phyloP scores from a whole-genome alignment of 2,113 vertebrate species.

The Piaya cayana region DNA sequence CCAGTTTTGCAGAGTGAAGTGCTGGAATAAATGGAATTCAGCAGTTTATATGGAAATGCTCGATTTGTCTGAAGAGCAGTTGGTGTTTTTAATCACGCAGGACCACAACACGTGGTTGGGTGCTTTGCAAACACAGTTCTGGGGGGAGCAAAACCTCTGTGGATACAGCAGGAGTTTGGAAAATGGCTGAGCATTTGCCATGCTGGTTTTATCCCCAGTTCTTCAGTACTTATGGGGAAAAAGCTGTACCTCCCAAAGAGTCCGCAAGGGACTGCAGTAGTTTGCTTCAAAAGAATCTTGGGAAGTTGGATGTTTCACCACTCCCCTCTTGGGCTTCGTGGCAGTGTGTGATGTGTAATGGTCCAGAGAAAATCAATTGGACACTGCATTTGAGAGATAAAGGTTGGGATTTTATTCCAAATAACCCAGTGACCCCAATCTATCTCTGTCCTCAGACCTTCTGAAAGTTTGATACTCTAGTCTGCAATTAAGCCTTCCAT shows the following conservation, averaged over 20 bases:
- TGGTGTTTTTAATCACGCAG: neutral
- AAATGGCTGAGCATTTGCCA: neutral
- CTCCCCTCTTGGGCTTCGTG: neutral
- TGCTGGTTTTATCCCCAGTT: accelerated
- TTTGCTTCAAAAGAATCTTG: constrained; percentile 38
- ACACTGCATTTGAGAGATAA: constrained; percentile 84
- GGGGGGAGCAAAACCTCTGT: neutral
- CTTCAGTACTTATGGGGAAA: neutral
- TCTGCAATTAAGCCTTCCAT: constrained; percentile 78
- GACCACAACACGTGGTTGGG: neutral
- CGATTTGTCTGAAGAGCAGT: neutral
- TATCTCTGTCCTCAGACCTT: constrained; percentile 87
- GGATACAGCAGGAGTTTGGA: neutral
- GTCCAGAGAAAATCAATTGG: constrained; percentile 92
- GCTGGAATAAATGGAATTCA: neutral
- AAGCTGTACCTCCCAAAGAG: neutral
- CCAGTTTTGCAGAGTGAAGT: neutral
- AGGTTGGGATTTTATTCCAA: constrained; percentile 78
- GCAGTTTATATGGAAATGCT: neutral
- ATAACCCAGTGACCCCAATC: constrained; percentile 87
- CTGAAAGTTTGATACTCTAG: constrained; percentile 75
- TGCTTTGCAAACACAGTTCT: neutral
- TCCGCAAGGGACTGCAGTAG: neutral
- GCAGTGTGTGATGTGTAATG: constrained; percentile 81
- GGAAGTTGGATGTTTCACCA: constrained; percentile 47